Conservation (phyloP, 2,888 invertebrate species). For the Opisthograptis luteolata region DNA sequence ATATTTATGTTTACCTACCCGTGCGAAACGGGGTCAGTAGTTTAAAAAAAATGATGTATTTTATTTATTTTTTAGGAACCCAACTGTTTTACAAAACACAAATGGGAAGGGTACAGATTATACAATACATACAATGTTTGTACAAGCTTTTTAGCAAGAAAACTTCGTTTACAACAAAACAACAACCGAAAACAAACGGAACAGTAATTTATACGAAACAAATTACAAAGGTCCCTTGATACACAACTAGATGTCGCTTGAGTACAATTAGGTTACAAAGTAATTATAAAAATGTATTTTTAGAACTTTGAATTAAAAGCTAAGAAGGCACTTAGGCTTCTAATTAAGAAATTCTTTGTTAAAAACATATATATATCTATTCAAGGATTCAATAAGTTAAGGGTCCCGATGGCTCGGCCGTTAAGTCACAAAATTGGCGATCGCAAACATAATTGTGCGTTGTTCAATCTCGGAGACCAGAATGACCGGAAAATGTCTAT, state of each 20-base stretch:
- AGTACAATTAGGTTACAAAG: neutral
- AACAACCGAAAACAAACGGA: neutral
- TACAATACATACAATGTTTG: no score
- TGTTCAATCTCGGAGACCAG: slow-evolving; percentile 22
- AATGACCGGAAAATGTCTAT: neutral
- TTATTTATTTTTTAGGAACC: no score
- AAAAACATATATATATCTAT: slow-evolving; percentile 15
- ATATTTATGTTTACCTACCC: no score
- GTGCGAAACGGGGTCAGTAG: no score
- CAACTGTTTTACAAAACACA: no score
- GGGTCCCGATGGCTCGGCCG: slow-evolving; percentile 7
- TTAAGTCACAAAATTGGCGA: slow-evolving; percentile 16
- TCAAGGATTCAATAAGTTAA: slow-evolving; percentile 20
- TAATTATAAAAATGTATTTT: neutral
- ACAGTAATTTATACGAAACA: neutral
- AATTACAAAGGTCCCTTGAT: neutral
- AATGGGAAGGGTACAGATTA: no score
- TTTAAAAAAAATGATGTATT: no score
- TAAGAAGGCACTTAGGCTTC: neutral
- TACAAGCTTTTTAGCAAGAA: no score
- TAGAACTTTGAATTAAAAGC: neutral
- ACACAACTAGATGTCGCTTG: neutral
- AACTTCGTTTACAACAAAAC: no score
- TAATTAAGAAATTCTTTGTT: slow-evolving; percentile 3
- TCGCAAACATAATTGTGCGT: slow-evolving; percentile 26